phyloP scores from a whole-genome alignment of 2,113 vertebrate species.

The Phaethornis superciliosus region DNA sequence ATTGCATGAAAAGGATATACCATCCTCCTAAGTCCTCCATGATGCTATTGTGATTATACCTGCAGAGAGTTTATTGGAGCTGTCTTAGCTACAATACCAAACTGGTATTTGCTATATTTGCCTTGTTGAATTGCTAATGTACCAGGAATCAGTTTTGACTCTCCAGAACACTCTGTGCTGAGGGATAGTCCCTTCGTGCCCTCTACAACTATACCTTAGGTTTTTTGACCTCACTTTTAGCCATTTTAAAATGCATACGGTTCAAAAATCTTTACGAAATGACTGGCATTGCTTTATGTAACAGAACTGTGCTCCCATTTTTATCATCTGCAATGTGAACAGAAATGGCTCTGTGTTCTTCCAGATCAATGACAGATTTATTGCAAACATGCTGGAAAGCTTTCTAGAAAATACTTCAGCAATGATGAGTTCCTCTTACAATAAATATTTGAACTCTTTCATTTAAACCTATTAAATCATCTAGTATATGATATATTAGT shows the following conservation, averaged over 20 bases:
- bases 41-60: neutral
- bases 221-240: neutral
- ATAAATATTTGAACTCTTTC: neutral
- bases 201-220: neutral
- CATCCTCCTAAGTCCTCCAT: neutral
- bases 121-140: neutral
- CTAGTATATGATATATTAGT: neutral
- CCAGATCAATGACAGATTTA: neutral
- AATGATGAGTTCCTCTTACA: neutral
- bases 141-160: neutral
- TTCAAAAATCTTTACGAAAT: neutral
- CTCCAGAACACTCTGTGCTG: neutral
- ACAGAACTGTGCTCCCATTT: neutral
- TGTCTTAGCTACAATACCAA: neutral
- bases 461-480: conserved; percentile 6
- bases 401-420: neutral
- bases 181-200: neutral
- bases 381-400: neutral
- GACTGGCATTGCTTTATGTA: neutral
- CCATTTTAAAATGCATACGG: neutral
- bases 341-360: neutral
- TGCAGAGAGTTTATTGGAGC: neutral
- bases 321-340: neutral
- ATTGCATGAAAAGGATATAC: neutral
- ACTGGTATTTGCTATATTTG: neutral